phyloP scores from a whole-genome alignment of 2,797 vertebrate species.

The Tachyglossus aculeatus region DNA sequence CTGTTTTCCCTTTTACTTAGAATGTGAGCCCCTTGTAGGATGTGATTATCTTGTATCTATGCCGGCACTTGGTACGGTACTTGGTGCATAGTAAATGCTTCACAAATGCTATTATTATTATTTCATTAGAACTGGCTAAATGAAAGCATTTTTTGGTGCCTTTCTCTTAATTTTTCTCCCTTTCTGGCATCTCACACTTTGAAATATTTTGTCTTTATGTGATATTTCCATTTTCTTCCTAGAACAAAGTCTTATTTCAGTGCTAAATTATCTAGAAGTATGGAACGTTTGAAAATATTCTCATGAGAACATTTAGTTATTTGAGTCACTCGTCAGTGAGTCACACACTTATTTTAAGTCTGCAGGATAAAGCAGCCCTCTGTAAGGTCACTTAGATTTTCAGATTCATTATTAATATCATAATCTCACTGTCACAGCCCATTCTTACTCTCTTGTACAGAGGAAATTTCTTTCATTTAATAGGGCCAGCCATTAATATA shows the following conservation, averaged over 20 bases:
- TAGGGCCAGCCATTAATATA: conserved; percentile 58
- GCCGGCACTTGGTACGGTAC: too few species aligned
- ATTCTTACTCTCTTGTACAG: conserved; percentile 54
- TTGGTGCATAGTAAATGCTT: too few species aligned
- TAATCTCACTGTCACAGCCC: conserved; percentile 31
- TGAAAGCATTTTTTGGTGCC: too few species aligned
- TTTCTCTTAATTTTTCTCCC: too few species aligned
- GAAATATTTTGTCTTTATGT: too few species aligned
- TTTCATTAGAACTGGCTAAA: too few species aligned
- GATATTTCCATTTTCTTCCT: not conserved
- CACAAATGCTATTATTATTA: too few species aligned
- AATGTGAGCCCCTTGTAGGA: too few species aligned
- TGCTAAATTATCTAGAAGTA: not conserved
- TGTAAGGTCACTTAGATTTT: conserved; percentile 35
- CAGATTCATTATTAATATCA: conserved; percentile 8
- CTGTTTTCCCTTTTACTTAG: too few species aligned
- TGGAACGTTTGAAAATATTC: not conserved
- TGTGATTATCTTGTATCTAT: too few species aligned
- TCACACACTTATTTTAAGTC: conserved; percentile 38
- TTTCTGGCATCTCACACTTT: too few species aligned
- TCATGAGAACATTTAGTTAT: conserved; percentile 26
- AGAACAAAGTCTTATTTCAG: not conserved
- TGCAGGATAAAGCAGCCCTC: conserved; percentile 16
- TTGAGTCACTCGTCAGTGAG: conserved; percentile 37
- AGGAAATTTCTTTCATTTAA: conserved; percentile 49